Conservation (phyloP, 2,797 vertebrate genomes). For the Lacerta bilineata region DNA sequence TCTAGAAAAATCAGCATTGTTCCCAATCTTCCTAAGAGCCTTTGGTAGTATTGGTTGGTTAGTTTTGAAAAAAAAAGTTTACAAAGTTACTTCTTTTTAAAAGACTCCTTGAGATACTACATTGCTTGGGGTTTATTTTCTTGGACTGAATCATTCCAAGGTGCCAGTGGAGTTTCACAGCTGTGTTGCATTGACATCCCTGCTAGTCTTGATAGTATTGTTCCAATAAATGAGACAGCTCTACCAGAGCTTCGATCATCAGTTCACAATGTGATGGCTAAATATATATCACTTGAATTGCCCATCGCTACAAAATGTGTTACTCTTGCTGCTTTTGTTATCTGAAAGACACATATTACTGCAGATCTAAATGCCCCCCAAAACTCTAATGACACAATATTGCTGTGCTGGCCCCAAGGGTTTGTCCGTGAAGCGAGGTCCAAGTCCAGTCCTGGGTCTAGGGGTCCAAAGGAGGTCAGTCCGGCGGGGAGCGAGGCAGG, state of each 20-base stretch:
- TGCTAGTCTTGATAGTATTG: background rate
- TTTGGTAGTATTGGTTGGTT: too few species aligned
- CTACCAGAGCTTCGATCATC: conserved; percentile 22
- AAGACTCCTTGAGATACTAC: background rate
- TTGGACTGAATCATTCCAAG: background rate
- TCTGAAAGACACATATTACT: conserved; percentile 61
- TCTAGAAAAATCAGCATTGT: too few species aligned
- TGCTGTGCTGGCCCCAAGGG: background rate
- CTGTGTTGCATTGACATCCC: conserved; percentile 5
- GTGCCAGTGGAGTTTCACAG: background rate
- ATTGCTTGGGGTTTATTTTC: background rate
- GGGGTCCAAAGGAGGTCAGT: too few species aligned
- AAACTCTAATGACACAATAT: conserved; percentile 40
- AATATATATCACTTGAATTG: conserved; percentile 25
- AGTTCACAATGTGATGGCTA: conserved; percentile 25
- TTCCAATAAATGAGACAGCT: conserved; percentile 41
- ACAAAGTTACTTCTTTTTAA: background rate
- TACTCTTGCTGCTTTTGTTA: background rate
- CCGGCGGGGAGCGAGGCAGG: too few species aligned
- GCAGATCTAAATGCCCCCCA: conserved; percentile 25
- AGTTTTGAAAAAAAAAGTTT: background rate
- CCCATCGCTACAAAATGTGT: conserved; percentile 38
- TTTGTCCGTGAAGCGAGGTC: too few species aligned
- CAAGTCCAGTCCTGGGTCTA: too few species aligned
- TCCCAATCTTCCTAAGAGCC: too few species aligned